Conservation (phyloP, 2,113 vertebrate species). For the Triplophysa tibetana region DNA sequence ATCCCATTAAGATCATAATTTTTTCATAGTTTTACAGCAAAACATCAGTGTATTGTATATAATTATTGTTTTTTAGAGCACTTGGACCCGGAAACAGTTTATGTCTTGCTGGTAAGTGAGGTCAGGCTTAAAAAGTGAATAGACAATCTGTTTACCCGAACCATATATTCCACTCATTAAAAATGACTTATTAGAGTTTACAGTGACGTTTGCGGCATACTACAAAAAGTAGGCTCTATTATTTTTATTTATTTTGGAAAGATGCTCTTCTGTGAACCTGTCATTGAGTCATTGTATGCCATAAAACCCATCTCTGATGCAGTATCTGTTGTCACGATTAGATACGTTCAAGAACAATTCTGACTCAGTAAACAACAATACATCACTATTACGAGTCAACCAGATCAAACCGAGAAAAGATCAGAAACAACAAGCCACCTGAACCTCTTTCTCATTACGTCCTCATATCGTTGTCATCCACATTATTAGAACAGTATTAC, state of each 20-base stretch:
- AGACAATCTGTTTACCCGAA: too few species aligned
- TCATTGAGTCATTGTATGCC: not conserved
- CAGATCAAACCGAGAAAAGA: constrained; percentile 36
- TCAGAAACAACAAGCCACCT: constrained; percentile 37
- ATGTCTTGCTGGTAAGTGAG: too few species aligned
- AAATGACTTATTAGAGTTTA: too few species aligned
- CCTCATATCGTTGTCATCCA: constrained; percentile 9
- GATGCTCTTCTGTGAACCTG: not conserved
- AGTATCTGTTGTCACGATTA: constrained; percentile 23
- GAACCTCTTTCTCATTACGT: constrained; percentile 24
- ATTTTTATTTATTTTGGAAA: not conserved
- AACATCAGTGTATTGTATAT: too few species aligned
- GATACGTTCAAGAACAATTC: constrained; percentile 13
- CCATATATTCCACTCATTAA: too few species aligned
- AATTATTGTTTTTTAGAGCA: too few species aligned
- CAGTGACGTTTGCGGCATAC: too few species aligned
- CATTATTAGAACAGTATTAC: constrained; percentile 31
- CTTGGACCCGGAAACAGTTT: too few species aligned
- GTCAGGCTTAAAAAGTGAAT: too few species aligned
- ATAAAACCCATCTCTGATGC: not conserved
- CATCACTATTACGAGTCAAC: constrained; percentile 34
- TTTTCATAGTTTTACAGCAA: too few species aligned
- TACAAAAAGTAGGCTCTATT: too few species aligned
- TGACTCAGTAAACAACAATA: constrained; percentile 26
- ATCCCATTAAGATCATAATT: too few species aligned